Percentiles rank a stretch among this genome's conserved stretches.
These are phyloP conservation scores for Petaurus breviceps DNA, from an alignment of 2,113 vertebrate species.

Conservation along the genomic window DNA sequence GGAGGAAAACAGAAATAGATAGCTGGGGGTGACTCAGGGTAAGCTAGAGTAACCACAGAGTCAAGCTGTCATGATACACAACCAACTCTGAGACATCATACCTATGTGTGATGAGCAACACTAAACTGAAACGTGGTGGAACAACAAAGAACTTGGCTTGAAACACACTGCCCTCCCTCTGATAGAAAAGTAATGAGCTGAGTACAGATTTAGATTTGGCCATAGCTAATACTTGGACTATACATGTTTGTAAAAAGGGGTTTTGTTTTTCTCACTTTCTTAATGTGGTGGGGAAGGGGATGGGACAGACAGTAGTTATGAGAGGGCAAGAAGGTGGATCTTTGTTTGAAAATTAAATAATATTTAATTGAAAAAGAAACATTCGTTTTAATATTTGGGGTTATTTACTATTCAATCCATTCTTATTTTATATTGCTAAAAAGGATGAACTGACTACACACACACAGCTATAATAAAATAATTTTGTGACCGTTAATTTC, in stretches of 20 bases:
- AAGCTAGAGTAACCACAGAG: not conserved
- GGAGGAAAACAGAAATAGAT: slow-evolving; percentile 17
- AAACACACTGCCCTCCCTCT: not conserved
- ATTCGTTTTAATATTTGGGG: not conserved
- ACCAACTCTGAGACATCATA: not conserved
- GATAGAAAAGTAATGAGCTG: not conserved
- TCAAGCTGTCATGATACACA: not conserved
- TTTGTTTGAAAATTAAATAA: not conserved
- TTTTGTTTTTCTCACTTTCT: not conserved
- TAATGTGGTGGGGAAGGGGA: not conserved
- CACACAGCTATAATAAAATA: not conserved
- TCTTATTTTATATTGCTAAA: not conserved
- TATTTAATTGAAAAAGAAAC: not conserved
- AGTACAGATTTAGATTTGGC: not conserved
- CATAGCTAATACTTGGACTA: not conserved
- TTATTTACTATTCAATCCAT: not conserved
- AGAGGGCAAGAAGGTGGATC: not conserved
- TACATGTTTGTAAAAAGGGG: not conserved
- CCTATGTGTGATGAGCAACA: not conserved
- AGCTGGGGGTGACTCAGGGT: not conserved
- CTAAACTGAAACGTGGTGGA: not conserved
- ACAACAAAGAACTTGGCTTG: not conserved
- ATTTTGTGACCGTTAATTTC: not conserved
- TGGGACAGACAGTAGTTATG: not conserved
- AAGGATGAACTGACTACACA: not conserved